Conservation (phyloP, 2,113 vertebrate species). For the Stegastes partitus region DNA sequence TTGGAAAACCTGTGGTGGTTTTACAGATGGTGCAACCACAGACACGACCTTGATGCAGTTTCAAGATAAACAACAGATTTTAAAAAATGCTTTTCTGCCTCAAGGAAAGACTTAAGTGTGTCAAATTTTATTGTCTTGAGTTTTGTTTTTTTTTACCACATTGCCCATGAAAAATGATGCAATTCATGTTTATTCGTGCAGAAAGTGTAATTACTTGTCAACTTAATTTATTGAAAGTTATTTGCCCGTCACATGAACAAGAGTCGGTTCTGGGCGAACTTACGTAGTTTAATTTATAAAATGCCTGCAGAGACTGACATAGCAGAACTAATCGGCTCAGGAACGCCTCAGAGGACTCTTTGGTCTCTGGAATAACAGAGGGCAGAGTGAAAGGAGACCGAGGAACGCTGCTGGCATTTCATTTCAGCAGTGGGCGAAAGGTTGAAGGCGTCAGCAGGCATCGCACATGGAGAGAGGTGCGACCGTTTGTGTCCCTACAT, state of each 20-base stretch:
- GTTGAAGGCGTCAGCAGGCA: conserved; percentile 35
- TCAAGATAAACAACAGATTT: background rate
- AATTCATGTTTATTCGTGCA: too few species aligned
- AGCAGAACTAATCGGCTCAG: conserved; percentile 72
- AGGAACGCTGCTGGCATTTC: conserved; percentile 9
- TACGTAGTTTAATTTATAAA: conserved; percentile 32
- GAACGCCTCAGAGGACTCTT: conserved; percentile 25
- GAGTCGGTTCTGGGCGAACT: background rate
- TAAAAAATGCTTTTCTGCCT: background rate
- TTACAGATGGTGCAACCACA: conserved; percentile 1
- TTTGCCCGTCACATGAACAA: conserved; percentile 4
- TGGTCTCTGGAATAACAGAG: conserved; percentile 30
- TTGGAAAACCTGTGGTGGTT: conserved; percentile 6
- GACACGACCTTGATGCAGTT: background rate
- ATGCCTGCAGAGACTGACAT: conserved; percentile 4
- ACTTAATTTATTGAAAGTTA: too few species aligned
- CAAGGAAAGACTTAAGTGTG: background rate
- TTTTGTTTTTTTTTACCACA: too few species aligned
- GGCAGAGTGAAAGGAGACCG: conserved; percentile 13
- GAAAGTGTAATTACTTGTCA: too few species aligned
- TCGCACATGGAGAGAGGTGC: conserved; percentile 24
- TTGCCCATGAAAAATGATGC: too few species aligned
- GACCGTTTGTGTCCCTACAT: background rate
- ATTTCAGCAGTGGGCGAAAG: conserved; percentile 53
- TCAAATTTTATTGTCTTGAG: background rate